phyloP scores from a whole-genome alignment of 2,888 invertebrate genomes.

The Apodemia mormo region DNA sequence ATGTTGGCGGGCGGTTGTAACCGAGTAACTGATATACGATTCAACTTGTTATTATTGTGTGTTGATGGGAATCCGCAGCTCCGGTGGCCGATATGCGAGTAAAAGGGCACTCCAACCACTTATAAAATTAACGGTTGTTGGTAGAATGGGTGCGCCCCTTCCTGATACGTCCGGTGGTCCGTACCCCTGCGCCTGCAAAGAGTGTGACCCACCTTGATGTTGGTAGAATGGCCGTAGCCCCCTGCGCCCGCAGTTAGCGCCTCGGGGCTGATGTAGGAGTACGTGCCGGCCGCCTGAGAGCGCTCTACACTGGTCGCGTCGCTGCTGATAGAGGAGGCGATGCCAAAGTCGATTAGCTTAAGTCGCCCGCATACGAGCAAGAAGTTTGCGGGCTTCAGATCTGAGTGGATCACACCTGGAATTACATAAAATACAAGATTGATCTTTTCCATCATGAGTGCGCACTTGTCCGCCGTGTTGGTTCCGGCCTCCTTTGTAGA shows the following conservation, averaged over 20 bases:
- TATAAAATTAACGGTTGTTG: too few species aligned
- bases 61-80: too few species aligned
- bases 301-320: conserved; percentile 95
- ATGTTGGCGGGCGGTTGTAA: too few species aligned
- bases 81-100: too few species aligned
- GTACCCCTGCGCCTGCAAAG: neutral
- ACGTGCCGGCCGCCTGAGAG: conserved; percentile 91
- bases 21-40: too few species aligned
- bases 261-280: conserved; percentile 98
- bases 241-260: conserved; percentile 86
- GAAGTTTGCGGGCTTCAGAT: conserved; percentile 98
- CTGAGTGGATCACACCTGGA: conserved; percentile 96
- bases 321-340: conserved; percentile 92
- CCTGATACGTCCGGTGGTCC: too few species aligned
- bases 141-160: too few species aligned
- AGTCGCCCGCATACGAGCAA: conserved; percentile 91
- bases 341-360: conserved; percentile 98
- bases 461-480: too few species aligned
- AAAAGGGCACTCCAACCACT: too few species aligned
- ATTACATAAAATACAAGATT: neutral
- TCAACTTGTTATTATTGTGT: too few species aligned
- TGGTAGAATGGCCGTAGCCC: conserved; percentile 51
- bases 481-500: too few species aligned
- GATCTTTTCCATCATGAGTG: too few species aligned
- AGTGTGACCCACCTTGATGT: conserved; percentile 31